Percentiles rank a stretch among this genome's conserved stretches.
These are phyloP conservation scores for Ploceus nigricollis DNA, from an alignment of 2,113 vertebrate species.

Conservation along the genomic window DNA sequence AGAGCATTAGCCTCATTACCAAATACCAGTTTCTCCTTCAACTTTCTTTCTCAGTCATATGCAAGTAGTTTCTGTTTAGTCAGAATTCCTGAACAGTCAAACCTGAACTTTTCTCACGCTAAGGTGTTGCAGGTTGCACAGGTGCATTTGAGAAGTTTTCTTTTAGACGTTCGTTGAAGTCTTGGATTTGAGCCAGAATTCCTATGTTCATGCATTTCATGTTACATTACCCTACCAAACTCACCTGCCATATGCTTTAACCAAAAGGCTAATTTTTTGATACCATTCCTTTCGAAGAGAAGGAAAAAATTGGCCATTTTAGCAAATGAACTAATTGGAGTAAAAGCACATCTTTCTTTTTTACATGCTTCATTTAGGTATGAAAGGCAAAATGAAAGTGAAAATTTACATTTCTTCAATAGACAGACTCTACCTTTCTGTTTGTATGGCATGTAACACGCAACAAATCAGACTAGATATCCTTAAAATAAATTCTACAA, in stretches of 20 bases:
- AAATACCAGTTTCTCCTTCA: neutral
- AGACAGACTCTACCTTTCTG: neutral
- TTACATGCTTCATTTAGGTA: neutral
- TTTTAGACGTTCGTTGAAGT: neutral
- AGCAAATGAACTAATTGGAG: neutral
- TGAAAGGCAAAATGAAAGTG: neutral
- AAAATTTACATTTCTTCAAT: neutral
- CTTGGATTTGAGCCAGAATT: neutral
- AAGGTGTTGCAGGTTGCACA: neutral
- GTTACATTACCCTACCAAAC: neutral
- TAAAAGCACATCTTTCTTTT: neutral
- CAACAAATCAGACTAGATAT: neutral
- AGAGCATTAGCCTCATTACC: neutral
- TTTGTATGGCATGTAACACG: neutral
- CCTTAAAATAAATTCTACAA: neutral
- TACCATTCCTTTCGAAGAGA: neutral
- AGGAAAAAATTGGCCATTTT: neutral
- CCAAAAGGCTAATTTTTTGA: neutral
- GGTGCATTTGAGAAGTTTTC: neutral
- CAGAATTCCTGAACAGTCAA: slow-evolving; percentile 37
- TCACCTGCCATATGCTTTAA: neutral
- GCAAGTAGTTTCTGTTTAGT: neutral
- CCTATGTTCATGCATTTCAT: neutral
- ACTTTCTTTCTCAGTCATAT: slow-evolving; percentile 23
- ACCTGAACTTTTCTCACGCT: slow-evolving; percentile 11